phyloP scores from a whole-genome alignment of 2,888 invertebrate genomes.

The Polyommatus iphigenia region DNA sequence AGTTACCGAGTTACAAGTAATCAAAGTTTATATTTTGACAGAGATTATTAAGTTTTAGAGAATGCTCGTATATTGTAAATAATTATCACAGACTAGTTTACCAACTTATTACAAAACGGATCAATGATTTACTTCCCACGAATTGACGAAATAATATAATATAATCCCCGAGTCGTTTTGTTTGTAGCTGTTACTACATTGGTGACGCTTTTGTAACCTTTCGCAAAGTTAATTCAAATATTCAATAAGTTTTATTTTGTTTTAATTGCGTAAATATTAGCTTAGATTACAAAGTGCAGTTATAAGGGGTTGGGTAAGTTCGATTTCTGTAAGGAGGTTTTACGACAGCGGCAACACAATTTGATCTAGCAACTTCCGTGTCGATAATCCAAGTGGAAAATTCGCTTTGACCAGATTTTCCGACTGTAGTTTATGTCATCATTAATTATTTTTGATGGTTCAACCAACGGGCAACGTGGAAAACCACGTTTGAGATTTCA shows the following conservation, averaged over 20 bases:
- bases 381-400: not conserved
- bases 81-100: constrained; percentile 6
- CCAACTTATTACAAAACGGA: constrained; percentile 1
- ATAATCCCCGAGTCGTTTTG: not conserved
- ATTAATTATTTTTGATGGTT: not conserved
- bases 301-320: constrained; percentile 11
- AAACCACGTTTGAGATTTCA: too few relatives aligned
- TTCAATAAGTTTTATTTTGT: constrained; percentile 30
- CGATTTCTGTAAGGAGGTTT: constrained; percentile 12
- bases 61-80: not conserved
- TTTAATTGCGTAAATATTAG: constrained; percentile 28
- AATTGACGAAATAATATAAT: constrained; percentile 3
- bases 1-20: too few relatives aligned
- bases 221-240: constrained; percentile 26
- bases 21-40: too few relatives aligned
- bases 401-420: not conserved
- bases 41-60: not conserved
- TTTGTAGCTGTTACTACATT: not conserved
- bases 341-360: not conserved
- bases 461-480: too few relatives aligned
- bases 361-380: not conserved
- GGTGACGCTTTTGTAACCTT: constrained; percentile 7
- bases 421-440: not conserved
- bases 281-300: constrained; percentile 14
- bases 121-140: constrained; percentile 26